These are phyloP conservation scores for Peromyscus eremicus DNA, from an alignment of 2,797 vertebrate genomes.

Conservation along the genomic window DNA sequence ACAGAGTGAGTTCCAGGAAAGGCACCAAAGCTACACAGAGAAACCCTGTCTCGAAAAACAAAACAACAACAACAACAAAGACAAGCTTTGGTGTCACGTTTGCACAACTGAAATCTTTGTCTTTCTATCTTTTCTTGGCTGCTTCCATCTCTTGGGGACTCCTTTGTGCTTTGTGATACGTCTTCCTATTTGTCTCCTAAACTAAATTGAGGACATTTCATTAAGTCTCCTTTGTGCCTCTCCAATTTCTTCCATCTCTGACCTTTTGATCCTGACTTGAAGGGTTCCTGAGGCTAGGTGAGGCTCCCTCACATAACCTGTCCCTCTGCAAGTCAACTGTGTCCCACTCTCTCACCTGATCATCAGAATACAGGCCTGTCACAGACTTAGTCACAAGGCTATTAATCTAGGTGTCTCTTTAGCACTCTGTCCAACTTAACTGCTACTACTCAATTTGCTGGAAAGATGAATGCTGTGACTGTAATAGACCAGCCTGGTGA, in stretches of 20 bases:
- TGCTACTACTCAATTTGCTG: neutral
- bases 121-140: too few relatives aligned
- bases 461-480: neutral
- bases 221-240: neutral
- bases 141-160: neutral
- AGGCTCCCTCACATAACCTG: neutral
- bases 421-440: neutral
- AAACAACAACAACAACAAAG: neutral
- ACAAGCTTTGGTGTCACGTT: neutral
- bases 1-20: too few relatives aligned
- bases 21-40: too few relatives aligned
- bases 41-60: too few relatives aligned
- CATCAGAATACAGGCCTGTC: neutral
- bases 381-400: neutral
- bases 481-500: neutral
- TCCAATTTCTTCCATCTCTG: neutral
- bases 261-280: neutral
- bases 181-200: neutral
- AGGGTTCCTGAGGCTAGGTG: neutral
- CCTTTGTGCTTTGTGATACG: neutral
- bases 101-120: neutral
- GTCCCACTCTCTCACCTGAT: neutral
- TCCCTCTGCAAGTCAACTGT: neutral
- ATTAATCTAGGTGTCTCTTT: neutral
- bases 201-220: neutral